These are phyloP conservation scores for Epirrhoe tristata DNA, from an alignment of 2,888 invertebrate species.

Conservation along the genomic window DNA sequence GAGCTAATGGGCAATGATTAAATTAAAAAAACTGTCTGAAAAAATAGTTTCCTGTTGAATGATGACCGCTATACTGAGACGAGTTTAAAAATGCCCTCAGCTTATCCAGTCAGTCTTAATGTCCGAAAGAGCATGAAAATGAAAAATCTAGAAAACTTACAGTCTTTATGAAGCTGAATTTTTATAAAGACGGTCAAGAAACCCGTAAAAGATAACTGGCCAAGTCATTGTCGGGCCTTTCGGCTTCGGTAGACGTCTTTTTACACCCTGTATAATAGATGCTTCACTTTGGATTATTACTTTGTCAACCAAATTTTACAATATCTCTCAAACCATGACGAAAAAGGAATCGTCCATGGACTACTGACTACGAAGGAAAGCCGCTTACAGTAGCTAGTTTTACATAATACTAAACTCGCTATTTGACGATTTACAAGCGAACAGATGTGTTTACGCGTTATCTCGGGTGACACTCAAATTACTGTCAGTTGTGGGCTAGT, in stretches of 20 bases:
- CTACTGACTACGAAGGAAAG: slow-evolving; percentile 26
- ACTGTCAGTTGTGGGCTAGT: slow-evolving; percentile 49
- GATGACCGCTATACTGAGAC: too few relatives aligned
- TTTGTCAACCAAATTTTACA: too few relatives aligned
- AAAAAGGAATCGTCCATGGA: neutral
- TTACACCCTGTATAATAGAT: too few relatives aligned
- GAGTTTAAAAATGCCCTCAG: neutral
- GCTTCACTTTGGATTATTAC: too few relatives aligned
- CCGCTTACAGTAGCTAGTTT: neutral
- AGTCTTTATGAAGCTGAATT: slow-evolving; percentile 29
- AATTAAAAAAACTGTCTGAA: too few relatives aligned
- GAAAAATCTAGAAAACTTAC: slow-evolving; percentile 42
- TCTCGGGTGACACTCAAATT: slow-evolving; percentile 65
- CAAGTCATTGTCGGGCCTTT: neutral
- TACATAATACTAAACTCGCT: neutral
- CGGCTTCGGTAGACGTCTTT: too few relatives aligned
- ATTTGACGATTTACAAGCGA: slow-evolving; percentile 49
- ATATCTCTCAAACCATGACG: too few relatives aligned
- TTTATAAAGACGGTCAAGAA: slow-evolving; percentile 42
- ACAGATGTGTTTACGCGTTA: slow-evolving; percentile 60
- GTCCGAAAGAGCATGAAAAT: slow-evolving; percentile 39
- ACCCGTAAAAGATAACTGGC: slow-evolving; percentile 35
- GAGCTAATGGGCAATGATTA: too few relatives aligned
- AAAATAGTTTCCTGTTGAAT: too few relatives aligned
- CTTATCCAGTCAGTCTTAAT: slow-evolving; percentile 21